Evolutionary conservation across 2,797 vertebrate species (phyloP).

Genomic region (Sebastes baramenuke): DNA sequence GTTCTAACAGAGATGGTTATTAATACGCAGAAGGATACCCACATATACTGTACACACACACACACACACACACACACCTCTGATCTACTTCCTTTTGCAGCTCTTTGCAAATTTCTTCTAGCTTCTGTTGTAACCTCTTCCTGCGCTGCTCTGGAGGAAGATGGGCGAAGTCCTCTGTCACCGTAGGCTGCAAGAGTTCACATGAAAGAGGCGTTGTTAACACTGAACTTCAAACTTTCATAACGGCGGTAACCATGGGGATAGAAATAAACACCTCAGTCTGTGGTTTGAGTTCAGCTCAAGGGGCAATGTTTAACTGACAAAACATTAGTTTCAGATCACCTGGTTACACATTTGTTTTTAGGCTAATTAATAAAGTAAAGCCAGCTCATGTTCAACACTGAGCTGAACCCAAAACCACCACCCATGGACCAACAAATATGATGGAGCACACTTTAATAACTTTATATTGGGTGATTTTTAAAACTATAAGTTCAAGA

Average conservation of each 20-base stretch:
- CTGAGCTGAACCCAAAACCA: conserved; percentile 57
- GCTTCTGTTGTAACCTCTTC: conserved; percentile 89
- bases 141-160: conserved; percentile 91
- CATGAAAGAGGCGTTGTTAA: conserved; percentile 36
- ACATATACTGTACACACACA: neutral
- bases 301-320: neutral
- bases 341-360: neutral
- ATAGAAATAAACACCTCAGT: neutral
- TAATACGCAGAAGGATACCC: conserved; percentile 25
- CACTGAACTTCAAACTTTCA: conserved; percentile 4
- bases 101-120: conserved; percentile 87
- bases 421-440: conserved; percentile 18
- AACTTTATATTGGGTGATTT: neutral
- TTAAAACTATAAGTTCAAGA: neutral
- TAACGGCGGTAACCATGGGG: neutral
- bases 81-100: conserved; percentile 92
- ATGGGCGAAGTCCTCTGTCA: conserved; percentile 88
- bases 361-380: neutral
- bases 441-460: neutral
- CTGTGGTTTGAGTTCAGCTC: conserved; percentile 51
- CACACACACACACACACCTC: conserved; percentile 60
- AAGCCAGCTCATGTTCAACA: neutral
- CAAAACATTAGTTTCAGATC: neutral
- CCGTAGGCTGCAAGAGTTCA: conserved; percentile 80
- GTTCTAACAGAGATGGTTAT: conserved; percentile 52